Percentiles rank a stretch among this genome's conserved stretches.
These are phyloP conservation scores for Cyprinodon brontotheroides DNA, from an alignment of 2,113 vertebrate species.

Conservation along the genomic window DNA sequence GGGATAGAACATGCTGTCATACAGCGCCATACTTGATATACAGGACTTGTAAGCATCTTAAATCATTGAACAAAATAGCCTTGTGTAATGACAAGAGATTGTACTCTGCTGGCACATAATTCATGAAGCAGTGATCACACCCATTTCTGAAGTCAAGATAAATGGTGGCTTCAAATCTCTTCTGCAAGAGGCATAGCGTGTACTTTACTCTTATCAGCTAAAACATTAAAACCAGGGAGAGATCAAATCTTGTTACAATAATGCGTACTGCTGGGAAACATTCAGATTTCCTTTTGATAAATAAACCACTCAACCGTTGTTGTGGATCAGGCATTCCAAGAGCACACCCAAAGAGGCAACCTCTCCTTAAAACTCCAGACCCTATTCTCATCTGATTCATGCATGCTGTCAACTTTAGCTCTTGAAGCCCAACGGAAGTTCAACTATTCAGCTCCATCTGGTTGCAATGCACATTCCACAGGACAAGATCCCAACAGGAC, in stretches of 20 bases:
- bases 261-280: conserved; percentile 13
- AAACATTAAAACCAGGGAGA: background rate
- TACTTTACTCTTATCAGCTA: conserved; percentile 4
- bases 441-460: no score
- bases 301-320: background rate
- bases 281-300: conserved; percentile 10
- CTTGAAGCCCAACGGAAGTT: no score
- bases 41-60: conserved; percentile 43
- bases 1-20: conserved; percentile 47
- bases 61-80: conserved; percentile 71
- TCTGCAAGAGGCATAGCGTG: conserved; percentile 8
- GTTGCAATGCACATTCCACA: no score
- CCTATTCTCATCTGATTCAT: no score
- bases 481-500: no score
- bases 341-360: background rate
- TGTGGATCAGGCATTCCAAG: background rate
- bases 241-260: background rate
- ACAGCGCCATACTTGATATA: conserved; percentile 43
- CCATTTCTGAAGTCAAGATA: conserved; percentile 21
- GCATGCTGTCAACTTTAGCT: no score
- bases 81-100: conserved; percentile 59
- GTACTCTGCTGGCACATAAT: conserved; percentile 52
- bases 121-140: conserved; percentile 40
- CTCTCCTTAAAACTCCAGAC: no score
- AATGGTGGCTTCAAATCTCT: conserved; percentile 10